phyloP scores from a whole-genome alignment of 2,113 vertebrate genomes.

The Coreoperca whiteheadi region DNA sequence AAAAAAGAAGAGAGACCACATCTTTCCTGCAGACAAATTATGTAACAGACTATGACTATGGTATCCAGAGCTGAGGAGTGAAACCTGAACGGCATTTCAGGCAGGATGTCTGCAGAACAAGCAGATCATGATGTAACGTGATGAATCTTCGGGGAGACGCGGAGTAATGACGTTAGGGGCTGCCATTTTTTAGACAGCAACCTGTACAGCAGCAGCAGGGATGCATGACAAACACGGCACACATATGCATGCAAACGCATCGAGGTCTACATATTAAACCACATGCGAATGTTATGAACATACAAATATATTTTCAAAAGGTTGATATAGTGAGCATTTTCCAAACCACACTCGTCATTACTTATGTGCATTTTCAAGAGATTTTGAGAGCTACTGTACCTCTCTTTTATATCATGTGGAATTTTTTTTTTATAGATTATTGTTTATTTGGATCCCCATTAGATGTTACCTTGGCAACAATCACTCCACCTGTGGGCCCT shows the following conservation, averaged over 20 bases:
- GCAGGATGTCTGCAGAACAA: constrained; percentile 66
- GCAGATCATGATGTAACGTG: constrained; percentile 68
- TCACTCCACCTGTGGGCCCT: background rate
- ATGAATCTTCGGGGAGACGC: constrained; percentile 66
- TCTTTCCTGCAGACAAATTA: constrained; percentile 71
- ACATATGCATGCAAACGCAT: background rate
- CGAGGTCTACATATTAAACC: background rate
- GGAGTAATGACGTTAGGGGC: constrained; percentile 33
- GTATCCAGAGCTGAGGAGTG: constrained; percentile 57
- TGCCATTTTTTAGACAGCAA: constrained; percentile 50
- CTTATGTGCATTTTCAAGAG: background rate
- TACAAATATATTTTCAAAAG: too few relatives aligned
- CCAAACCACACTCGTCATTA: too few relatives aligned
- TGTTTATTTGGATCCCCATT: background rate
- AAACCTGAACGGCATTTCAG: constrained; percentile 63
- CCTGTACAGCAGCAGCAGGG: constrained; percentile 14
- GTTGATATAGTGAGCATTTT: background rate
- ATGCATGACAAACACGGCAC: background rate
- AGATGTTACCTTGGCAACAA: background rate
- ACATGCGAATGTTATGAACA: background rate
- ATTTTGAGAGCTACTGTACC: too few relatives aligned
- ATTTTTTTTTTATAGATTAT: too few relatives aligned
- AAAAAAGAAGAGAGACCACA: background rate
- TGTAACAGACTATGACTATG: constrained; percentile 56
- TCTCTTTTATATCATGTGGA: background rate